Base-by-base conservation (phyloP, 2,113 vertebrate species). In the Cinclus mexicanus region DNA sequence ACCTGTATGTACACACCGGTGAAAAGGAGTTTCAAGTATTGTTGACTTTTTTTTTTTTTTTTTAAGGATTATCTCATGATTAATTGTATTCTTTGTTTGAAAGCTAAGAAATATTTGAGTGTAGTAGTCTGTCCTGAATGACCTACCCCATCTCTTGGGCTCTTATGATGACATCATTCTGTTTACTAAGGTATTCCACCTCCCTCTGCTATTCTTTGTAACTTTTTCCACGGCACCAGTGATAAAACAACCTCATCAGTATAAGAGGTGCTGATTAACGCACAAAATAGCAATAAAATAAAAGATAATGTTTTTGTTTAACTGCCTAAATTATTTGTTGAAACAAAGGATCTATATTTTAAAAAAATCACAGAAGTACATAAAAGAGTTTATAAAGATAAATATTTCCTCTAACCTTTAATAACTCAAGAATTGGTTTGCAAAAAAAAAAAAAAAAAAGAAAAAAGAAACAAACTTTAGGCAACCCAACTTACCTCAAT, bases 401-500 rank as follows among this genome's bases (percentile, higher is more conserved):
- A 83, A 65, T 14, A 53, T 61, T 76, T 93, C 55, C n/a, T 91
- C 57, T 59, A 52, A 24, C 6, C 31, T 84, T 83, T 28, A 72
- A 12, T 11, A 56, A 61, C 31, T 65, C 35, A 57, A 65, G 35
- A 84, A 90, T 0, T 80, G 26, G 55, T 94, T 70, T 76, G 52
- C 18, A 74, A 76, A 59, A 25, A 52, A 24, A 46, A 42, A 12
- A 5, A 29, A 23, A 7, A 15, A 70, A 52, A 72, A 76, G 59
- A 78, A 89, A 67, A 46, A 11, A 3, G 3, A 64, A 87, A 26
- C 23, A 76, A 77, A 67, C 29, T 46, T 85, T 7, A 55, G 1
- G 4, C 42, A 83, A 42, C 4, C 3, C 17, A 95, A 92, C 98
- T 98, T 97, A 99, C 99, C 97, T 98, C 97, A 28, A 99, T 95